These are phyloP conservation scores for Aegypius monachus DNA, from an alignment of 2,113 vertebrate genomes.

Conservation along the genomic window DNA sequence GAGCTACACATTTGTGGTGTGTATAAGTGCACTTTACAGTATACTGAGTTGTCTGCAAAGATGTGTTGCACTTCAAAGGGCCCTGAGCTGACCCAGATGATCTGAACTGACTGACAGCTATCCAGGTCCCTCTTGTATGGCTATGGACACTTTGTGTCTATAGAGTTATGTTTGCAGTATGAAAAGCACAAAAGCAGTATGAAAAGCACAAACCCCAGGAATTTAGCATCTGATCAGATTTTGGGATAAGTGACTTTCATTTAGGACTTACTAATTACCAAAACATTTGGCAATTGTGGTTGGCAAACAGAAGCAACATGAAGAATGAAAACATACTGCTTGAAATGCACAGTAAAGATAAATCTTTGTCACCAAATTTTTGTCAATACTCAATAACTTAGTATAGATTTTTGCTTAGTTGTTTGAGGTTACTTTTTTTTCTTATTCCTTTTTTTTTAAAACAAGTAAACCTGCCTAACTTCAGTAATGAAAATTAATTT, in stretches of 20 bases:
- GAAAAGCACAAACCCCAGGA: neutral
- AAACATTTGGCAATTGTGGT: neutral
- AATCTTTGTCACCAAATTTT: neutral
- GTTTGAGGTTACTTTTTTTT: neutral
- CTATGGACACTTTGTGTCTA: neutral
- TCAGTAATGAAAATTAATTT: neutral
- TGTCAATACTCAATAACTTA: neutral
- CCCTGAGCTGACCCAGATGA: neutral
- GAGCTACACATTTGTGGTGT: neutral
- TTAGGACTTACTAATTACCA: neutral
- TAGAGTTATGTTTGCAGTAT: neutral
- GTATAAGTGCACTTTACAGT: neutral
- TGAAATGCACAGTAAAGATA: neutral
- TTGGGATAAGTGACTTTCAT: neutral
- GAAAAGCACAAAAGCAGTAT: neutral
- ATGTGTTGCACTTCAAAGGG: fast-evolving
- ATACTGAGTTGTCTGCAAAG: neutral
- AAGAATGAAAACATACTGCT: neutral
- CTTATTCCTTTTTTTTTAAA: neutral
- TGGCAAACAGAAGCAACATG: neutral
- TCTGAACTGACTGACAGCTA: neutral
- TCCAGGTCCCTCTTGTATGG: neutral
- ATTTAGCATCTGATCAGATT: neutral
- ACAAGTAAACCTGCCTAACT: neutral
- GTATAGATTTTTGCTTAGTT: neutral